Percentiles rank a stretch among this genome's conserved stretches.
These are phyloP conservation scores for Gryllus longicercus DNA, from an alignment of 2,888 invertebrate genomes.

Conservation along the genomic window DNA sequence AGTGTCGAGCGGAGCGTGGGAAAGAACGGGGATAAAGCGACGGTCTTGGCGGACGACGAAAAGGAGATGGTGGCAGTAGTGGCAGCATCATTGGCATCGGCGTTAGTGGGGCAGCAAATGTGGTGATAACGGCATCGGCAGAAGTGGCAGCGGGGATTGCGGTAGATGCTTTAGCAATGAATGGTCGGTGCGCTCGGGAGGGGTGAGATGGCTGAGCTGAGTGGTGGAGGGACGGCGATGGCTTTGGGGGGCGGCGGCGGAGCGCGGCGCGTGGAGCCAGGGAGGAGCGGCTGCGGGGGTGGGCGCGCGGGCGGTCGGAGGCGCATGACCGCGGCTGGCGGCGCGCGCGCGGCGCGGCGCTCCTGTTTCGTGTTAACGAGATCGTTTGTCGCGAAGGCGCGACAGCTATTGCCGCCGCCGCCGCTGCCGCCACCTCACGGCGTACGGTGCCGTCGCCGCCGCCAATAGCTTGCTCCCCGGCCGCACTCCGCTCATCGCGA, in stretches of 20 bases:
- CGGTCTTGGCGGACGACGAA: no score
- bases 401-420: constrained; percentile 7
- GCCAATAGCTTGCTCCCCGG: no score
- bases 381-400: constrained; percentile 6
- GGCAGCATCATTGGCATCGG: no score
- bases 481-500: no score
- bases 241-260: neutral
- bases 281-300: neutral
- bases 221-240: neutral
- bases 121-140: no score
- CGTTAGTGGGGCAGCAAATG: no score
- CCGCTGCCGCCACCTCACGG: neutral
- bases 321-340: neutral
- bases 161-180: no score
- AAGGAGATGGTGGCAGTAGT: no score
- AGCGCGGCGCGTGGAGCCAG: neutral
- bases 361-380: constrained; percentile 17
- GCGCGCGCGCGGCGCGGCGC: neutral
- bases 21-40: no score
- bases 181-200: neutral
- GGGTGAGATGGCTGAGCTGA: neutral
- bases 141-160: no score
- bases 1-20: no score
- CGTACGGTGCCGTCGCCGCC: neutral
- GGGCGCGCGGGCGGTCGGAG: neutral